These are phyloP conservation scores for Catamblyrhynchus diadema DNA, from an alignment of 2,797 vertebrate species.

Conservation along the genomic window DNA sequence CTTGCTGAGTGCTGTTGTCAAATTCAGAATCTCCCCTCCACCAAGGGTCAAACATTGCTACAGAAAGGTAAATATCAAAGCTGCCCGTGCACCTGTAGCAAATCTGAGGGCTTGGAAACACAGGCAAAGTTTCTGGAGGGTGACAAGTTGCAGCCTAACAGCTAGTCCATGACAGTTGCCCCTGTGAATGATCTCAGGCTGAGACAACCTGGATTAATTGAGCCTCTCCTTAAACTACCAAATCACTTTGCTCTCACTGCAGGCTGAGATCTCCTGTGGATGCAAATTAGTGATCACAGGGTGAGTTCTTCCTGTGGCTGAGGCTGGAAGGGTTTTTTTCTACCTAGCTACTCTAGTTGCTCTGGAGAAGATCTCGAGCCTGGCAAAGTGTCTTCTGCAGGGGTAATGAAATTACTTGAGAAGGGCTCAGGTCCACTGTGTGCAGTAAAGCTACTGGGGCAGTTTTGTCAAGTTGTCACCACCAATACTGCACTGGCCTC, in stretches of 20 bases:
- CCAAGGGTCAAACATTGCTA: not conserved
- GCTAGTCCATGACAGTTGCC: not conserved
- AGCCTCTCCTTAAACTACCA: not conserved
- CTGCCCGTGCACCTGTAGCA: not conserved
- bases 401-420: not conserved
- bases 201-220: not conserved
- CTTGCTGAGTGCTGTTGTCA: conserved; percentile 41
- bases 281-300: not conserved
- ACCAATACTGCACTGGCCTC: not conserved
- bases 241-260: not conserved
- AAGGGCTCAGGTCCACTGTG: not conserved
- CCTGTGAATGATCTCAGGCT: not conserved
- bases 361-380: not conserved
- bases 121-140: not conserved
- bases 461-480: not conserved
- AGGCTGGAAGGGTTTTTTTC: not conserved
- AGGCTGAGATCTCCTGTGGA: not conserved
- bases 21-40: not conserved
- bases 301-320: not conserved
- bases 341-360: not conserved
- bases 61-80: conserved; percentile 8
- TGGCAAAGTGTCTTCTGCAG: not conserved
- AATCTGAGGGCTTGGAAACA: not conserved
- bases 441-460: not conserved
- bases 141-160: not conserved